These are phyloP conservation scores for Dendropsophus ebraccatus DNA, from an alignment of 2,113 vertebrate genomes.

Conservation along the genomic window DNA sequence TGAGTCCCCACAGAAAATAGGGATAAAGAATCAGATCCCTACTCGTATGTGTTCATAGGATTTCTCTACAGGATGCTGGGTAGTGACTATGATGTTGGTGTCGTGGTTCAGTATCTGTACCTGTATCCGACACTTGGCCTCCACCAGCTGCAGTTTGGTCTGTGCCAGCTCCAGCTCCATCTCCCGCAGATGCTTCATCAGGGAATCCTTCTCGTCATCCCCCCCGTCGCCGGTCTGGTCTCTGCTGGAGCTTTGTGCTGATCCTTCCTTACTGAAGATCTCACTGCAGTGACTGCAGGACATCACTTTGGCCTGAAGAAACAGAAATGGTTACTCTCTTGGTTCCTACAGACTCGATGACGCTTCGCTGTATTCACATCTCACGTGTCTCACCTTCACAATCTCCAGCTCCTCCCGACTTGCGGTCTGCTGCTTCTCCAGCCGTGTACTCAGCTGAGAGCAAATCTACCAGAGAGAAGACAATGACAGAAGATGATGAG, in stretches of 20 bases:
- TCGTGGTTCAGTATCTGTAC: conserved; percentile 65
- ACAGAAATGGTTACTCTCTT: no score
- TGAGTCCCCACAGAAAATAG: no score
- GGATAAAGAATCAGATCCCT: no score
- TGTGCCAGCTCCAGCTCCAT: conserved; percentile 98
- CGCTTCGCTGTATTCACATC: background rate
- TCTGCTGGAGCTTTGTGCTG: conserved; percentile 75
- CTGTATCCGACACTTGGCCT: conserved; percentile 99
- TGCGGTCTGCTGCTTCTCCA: conserved; percentile 93
- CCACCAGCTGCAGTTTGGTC: conserved; percentile 97
- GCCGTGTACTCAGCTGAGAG: conserved; percentile 93
- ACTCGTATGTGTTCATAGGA: no score
- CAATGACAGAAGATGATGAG: background rate
- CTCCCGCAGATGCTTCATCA: conserved; percentile 92
- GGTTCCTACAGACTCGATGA: background rate
- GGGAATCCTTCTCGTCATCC: conserved; percentile 93
- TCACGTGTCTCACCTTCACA: conserved; percentile 82
- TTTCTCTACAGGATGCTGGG: no score
- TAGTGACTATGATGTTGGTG: no score
- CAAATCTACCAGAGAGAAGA: conserved; percentile 84
- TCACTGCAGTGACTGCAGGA: conserved; percentile 92
- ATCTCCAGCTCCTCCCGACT: conserved; percentile 95
- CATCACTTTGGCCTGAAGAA: conserved; percentile 89
- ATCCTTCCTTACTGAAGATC: conserved; percentile 88
- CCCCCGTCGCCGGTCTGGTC: conserved; percentile 75